These are phyloP conservation scores for Artibeus jamaicensis DNA, from an alignment of 2,797 vertebrate species.

Conservation along the genomic window DNA sequence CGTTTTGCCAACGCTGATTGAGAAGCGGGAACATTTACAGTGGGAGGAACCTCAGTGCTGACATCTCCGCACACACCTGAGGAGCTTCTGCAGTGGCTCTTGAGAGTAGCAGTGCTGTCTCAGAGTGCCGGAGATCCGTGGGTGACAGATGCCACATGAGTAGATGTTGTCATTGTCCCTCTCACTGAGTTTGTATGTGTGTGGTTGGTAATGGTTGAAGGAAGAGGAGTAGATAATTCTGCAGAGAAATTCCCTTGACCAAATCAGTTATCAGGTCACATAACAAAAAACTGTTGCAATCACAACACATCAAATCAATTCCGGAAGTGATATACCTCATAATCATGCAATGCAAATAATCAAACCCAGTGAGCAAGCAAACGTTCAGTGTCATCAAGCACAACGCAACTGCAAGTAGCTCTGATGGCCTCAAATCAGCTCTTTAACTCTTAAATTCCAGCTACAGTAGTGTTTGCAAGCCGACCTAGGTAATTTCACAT, in stretches of 20 bases:
- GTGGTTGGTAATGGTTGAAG: background rate
- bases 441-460: background rate
- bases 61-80: rapidly evolving
- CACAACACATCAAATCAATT: constrained; percentile 65
- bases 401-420: constrained; percentile 34
- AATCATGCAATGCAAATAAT: constrained; percentile 76
- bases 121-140: background rate
- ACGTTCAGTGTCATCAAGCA: constrained; percentile 64
- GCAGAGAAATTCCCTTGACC: constrained; percentile 54
- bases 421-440: constrained; percentile 36
- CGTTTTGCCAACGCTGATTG: background rate
- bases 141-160: background rate
- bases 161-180: background rate
- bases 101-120: background rate
- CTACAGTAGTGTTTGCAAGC: background rate
- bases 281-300: constrained; percentile 62
- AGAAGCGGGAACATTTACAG: background rate
- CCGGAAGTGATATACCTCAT: constrained; percentile 61
- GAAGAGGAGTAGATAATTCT: constrained; percentile 43
- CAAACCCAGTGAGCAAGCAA: constrained; percentile 56
- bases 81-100: background rate
- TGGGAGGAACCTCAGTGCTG: background rate
- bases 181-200: background rate
- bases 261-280: constrained; percentile 62
- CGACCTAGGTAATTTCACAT: background rate